Evolutionary conservation across 2,113 vertebrate species (phyloP).

Genomic region (Thalassarche chlororhynchos): DNA sequence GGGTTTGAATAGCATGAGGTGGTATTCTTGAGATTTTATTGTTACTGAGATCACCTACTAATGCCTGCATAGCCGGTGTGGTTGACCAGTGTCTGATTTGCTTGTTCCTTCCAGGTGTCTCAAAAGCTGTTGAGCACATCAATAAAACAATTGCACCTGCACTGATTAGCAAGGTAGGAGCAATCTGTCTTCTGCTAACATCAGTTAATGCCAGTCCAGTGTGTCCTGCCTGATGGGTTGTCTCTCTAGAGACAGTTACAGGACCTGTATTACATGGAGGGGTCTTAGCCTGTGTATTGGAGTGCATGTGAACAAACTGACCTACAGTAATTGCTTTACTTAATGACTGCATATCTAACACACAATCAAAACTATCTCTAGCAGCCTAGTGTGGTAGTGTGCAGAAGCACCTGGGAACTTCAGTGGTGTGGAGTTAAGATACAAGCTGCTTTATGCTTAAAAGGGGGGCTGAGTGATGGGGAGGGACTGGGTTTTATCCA

Average conservation of each 20-base stretch:
- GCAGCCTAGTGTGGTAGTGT: background rate
- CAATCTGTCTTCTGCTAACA: constrained; percentile 79
- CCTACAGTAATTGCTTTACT: background rate
- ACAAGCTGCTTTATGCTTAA: background rate
- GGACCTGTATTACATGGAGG: background rate
- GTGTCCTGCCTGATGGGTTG: background rate
- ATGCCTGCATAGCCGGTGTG: constrained; percentile 72
- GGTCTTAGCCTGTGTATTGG: background rate
- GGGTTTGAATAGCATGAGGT: background rate
- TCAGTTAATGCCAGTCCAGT: background rate
- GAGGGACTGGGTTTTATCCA: background rate
- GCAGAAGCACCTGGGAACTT: background rate
- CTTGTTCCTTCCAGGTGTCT: constrained; percentile 98
- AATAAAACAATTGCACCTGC: constrained; percentile 99
- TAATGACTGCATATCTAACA: background rate
- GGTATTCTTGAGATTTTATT: background rate
- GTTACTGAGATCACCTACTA: constrained; percentile 68
- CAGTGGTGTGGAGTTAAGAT: background rate
- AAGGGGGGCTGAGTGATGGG: background rate
- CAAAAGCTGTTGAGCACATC: constrained; percentile 99
- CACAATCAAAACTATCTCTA: background rate
- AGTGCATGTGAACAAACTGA: constrained; percentile 4
- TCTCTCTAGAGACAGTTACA: background rate
- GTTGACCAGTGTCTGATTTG: constrained; percentile 86
- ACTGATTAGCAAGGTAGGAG: constrained; percentile 98